Conservation (phyloP, 2,113 vertebrate genomes). For the Chloebia gouldiae region DNA sequence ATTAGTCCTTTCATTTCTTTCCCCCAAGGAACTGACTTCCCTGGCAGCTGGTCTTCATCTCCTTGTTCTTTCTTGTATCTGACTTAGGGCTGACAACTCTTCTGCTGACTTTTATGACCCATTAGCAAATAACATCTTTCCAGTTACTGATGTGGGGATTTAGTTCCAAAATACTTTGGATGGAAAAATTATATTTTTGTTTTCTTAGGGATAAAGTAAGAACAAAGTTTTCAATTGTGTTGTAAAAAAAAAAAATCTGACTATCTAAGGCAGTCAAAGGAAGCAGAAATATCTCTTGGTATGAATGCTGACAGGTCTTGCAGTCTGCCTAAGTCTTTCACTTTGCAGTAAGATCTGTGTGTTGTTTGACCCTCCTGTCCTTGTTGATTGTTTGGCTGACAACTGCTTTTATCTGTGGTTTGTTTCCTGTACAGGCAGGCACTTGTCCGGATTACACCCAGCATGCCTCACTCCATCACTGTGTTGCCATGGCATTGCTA, state of each 20-base stretch:
- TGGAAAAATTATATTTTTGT: not conserved
- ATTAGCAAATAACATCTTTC: not conserved
- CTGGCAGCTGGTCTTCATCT: not conserved
- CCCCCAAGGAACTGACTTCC: not conserved
- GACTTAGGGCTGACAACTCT: not conserved
- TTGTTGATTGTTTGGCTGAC: not conserved
- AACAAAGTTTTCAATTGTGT: not conserved
- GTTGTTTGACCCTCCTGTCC: not conserved
- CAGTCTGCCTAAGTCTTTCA: not conserved
- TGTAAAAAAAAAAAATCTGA: not conserved
- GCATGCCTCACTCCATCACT: constrained; percentile 81
- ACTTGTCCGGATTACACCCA: constrained; percentile 68
- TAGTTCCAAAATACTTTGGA: not conserved
- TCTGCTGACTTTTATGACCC: not conserved
- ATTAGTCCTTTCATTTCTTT: not conserved
- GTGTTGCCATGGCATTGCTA: constrained; percentile 82
- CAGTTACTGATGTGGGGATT: not conserved
- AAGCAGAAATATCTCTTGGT: not conserved
- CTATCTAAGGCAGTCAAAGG: not conserved
- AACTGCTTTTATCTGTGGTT: not conserved
- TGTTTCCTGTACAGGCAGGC: constrained; percentile 74
- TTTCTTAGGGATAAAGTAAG: not conserved
- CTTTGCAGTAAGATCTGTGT: not conserved
- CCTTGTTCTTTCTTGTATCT: not conserved
- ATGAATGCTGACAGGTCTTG: not conserved